These are phyloP conservation scores for Tetragnatha montana DNA, from an alignment of 2,888 invertebrate genomes.

Conservation along the genomic window DNA sequence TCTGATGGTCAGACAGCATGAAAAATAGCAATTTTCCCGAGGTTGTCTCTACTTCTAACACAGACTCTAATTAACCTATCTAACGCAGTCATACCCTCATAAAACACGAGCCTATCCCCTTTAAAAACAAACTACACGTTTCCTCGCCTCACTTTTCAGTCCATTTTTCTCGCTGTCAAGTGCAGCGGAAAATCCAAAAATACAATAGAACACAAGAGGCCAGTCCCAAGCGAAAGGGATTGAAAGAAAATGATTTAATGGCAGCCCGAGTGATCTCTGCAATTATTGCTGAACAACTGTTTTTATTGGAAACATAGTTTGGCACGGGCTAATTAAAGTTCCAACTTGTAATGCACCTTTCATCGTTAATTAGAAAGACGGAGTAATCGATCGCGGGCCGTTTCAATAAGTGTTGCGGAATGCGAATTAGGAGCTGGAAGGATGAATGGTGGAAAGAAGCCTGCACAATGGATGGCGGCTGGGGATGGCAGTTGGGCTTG, in stretches of 20 bases:
- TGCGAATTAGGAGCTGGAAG: conserved; percentile 51
- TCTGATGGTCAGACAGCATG: too few relatives aligned
- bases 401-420: conserved; percentile 59
- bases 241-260: conserved; percentile 66
- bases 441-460: conserved; percentile 51
- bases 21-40: too few relatives aligned
- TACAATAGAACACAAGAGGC: not conserved
- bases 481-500: conserved; percentile 24
- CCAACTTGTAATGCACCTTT: conserved; percentile 64
- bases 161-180: too few relatives aligned
- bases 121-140: too few relatives aligned
- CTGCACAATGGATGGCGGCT: conserved; percentile 44
- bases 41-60: too few relatives aligned
- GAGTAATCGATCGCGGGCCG: conserved; percentile 61
- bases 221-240: conserved; percentile 26
- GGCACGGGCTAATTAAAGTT: conserved; percentile 65
- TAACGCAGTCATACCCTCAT: too few relatives aligned
- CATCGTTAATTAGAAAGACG: conserved; percentile 66
- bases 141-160: too few relatives aligned
- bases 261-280: conserved; percentile 61
- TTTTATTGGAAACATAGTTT: conserved; percentile 67
- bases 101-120: too few relatives aligned
- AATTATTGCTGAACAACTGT: conserved; percentile 67
- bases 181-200: too few relatives aligned
- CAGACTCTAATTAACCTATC: too few relatives aligned